A percentile compares a stretch with the other conserved stretches of the same genome.
Evolutionary conservation across 2,113 vertebrate species (phyloP).

Genomic region (Pterocles orientalis): DNA sequence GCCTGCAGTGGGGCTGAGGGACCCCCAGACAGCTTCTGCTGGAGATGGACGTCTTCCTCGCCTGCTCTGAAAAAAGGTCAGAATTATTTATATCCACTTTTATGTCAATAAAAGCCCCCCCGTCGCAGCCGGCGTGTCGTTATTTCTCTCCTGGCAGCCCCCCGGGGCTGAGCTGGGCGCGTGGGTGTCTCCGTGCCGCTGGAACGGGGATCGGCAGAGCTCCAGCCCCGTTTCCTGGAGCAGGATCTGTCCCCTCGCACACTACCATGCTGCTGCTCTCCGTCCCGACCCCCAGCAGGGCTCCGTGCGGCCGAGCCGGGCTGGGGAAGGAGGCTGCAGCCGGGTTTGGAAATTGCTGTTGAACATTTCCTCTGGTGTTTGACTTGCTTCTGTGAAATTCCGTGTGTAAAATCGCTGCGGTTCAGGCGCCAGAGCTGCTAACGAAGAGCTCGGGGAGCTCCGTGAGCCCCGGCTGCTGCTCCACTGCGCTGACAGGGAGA

Average conservation of each 20-base stretch:
- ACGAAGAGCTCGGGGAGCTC: not conserved
- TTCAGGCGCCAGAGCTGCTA: not conserved
- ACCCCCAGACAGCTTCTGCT: not conserved
- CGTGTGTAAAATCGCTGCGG: not conserved
- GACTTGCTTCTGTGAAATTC: not conserved
- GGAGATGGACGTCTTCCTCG: not conserved
- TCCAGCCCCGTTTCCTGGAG: accelerated
- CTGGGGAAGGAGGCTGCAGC: not conserved
- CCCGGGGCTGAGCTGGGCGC: accelerated
- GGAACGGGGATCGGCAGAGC: not conserved
- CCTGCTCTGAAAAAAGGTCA: not conserved
- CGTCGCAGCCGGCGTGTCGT: accelerated
- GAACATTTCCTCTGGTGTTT: not conserved
- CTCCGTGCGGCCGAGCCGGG: not conserved
- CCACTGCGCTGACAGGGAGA: accelerated
- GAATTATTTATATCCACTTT: not conserved
- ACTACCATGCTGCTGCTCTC: not conserved
- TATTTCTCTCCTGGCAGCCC: not conserved
- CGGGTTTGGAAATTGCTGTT: not conserved
- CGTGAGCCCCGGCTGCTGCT: not conserved
- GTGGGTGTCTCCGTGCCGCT: not conserved
- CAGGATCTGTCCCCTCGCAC: accelerated
- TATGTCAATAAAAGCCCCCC: slow-evolving; percentile 3
- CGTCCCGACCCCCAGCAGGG: accelerated
- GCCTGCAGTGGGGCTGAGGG: slow-evolving; percentile 80